Base-by-base conservation (phyloP, 2,888 invertebrate species). In the Ctenicera cuprea region DNA sequence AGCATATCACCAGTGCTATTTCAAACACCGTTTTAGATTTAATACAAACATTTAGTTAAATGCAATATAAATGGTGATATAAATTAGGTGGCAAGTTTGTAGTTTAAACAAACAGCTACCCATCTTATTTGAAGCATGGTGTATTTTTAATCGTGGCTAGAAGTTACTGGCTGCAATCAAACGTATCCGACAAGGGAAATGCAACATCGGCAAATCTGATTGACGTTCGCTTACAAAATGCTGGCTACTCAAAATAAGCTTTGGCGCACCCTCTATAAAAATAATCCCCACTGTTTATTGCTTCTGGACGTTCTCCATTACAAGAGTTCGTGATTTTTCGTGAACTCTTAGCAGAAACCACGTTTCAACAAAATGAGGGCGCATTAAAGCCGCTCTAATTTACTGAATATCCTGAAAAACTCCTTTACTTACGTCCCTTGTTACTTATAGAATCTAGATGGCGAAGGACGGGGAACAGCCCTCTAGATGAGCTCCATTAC, bases 401-500 rank as follows among this genome's bases (percentile, higher is more conserved):
- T 82, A 77, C 78, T 80, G 79, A 83, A 83, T 81, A 78, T 80
- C 78, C 78, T 78, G 78, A 82, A 82, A 83, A 79, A 77, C 75
- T 79, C 79, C 79, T 81, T 77, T 76, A 78, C 77, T 72, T 72
- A 69, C 73, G 71, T 78, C 78, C 74, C 73, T 71, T 70, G 77
- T 80, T 81, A 81, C 81, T 83, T 83, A 82, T 80, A 79, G 82
- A 80, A 81, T 82, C 80, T 80, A 78, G 80, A 81, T 77, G 50
- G 75, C 71, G 73, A 70, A 73, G 74, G 77, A 74, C 70, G 74
- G 71, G 69, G 73, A 71, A 73, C 76, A 73, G 80, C 77, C 76
- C 77, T 80, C 82, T 76, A 78, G 82, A 83, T 80, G 80, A 81
- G 82, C 77, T 79, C 84, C 82, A 83, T 85, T 84, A 85, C 81